Conservation (phyloP, 2,113 vertebrate species). For the Nyctibius bracteatus region DNA sequence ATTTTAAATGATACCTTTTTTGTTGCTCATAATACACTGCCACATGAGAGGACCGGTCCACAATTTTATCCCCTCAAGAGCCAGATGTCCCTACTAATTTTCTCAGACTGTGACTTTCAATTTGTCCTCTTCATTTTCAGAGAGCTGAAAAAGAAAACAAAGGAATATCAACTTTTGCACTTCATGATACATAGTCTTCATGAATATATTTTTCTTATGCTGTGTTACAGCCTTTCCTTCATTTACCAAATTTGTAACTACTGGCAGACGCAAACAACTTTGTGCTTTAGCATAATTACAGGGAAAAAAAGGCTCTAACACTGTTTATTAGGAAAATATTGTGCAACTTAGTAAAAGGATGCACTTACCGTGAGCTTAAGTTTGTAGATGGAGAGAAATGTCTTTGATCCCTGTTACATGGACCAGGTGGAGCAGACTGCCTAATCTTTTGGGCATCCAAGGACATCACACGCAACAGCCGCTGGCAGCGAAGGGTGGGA, state of each 20-base stretch:
- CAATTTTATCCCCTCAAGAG: not conserved
- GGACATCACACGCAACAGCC: not conserved
- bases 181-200: not conserved
- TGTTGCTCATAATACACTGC: not conserved
- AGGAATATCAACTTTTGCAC: not conserved
- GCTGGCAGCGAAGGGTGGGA: not conserved
- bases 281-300: not conserved
- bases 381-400: constrained; percentile 13
- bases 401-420: not conserved
- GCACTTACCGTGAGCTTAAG: constrained; percentile 38
- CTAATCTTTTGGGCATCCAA: not conserved
- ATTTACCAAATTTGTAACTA: not conserved
- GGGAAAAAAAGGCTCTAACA: not conserved
- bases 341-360: not conserved
- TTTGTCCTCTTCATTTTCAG: constrained; percentile 19
- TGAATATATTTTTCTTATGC: not conserved
- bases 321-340: not conserved
- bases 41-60: constrained; percentile 1
- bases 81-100: constrained; percentile 11
- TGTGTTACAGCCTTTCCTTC: not conserved
- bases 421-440: not conserved
- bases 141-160: constrained; percentile 44
- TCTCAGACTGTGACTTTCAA: not conserved
- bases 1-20: constrained; percentile 53
- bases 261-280: not conserved